Percentiles rank a stretch among this genome's conserved stretches.
Evolutionary conservation across 2,888 invertebrate species (phyloP).

Genomic region (Pseudococcus jackbeardsleyi): DNA sequence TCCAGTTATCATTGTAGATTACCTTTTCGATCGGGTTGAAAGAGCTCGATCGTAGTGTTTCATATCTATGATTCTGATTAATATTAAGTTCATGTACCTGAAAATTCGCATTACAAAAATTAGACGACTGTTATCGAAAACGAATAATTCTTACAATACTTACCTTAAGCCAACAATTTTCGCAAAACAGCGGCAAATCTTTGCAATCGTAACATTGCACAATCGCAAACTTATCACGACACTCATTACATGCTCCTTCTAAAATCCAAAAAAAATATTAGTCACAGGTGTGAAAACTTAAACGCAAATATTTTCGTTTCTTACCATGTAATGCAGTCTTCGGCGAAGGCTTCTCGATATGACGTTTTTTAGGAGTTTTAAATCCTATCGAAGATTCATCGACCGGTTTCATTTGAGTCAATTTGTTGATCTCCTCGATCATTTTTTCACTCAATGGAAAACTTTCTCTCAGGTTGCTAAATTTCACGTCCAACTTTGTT

Average conservation of each 20-base stretch:
- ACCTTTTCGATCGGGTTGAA: background rate
- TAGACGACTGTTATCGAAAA: background rate
- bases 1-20: background rate
- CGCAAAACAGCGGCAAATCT: background rate
- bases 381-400: conserved; percentile 43
- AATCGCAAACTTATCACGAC: background rate
- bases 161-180: background rate
- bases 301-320: background rate
- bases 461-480: background rate
- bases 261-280: background rate
- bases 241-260: background rate
- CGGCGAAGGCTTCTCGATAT: background rate
- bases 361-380: background rate
- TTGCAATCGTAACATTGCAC: background rate
- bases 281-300: background rate
- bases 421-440: background rate
- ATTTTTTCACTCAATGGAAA: conserved; percentile 7
- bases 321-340: background rate
- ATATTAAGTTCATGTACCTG: background rate
- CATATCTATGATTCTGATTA: background rate
- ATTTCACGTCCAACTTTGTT: background rate
- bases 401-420: background rate
- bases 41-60: background rate
- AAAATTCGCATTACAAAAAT: background rate
- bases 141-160: background rate